Evolutionary conservation across 1,140 invertebrate species (phyloP).

Genomic region (Saccostrea echinata): DNA sequence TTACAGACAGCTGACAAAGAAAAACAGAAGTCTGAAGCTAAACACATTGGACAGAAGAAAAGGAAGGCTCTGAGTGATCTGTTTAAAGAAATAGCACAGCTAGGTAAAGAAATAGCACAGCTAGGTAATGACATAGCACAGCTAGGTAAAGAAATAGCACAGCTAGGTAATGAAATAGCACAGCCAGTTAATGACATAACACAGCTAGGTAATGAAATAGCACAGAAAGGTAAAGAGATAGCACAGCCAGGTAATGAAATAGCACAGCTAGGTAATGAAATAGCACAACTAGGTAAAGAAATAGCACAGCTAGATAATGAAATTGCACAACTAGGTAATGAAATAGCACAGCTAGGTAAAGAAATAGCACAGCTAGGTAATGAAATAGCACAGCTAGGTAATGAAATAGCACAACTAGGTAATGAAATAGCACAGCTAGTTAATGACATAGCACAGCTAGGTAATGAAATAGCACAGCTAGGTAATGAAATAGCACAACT

Average conservation of each 20-base stretch:
- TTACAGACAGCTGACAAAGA: slow-evolving; percentile 84
- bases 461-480: too few species aligned
- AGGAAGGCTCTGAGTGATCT: slow-evolving; percentile 90
- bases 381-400: not conserved
- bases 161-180: slow-evolving; percentile 80
- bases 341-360: slow-evolving; percentile 82
- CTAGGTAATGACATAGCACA: not conserved
- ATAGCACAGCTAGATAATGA: too few species aligned
- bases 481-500: too few species aligned
- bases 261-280: slow-evolving; percentile 79
- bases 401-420: too few species aligned
- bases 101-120: slow-evolving; percentile 69
- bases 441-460: too few species aligned
- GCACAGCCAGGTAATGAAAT: slow-evolving; percentile 80
- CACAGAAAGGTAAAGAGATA: too few species aligned
- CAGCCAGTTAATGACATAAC: slow-evolving; percentile 76
- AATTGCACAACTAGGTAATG: slow-evolving; percentile 58
- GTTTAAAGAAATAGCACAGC: slow-evolving; percentile 87
- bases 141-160: too few species aligned
- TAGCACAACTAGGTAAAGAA: not conserved
- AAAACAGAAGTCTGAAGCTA: slow-evolving; percentile 89
- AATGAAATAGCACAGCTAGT: too few species aligned
- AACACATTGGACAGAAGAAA: slow-evolving; percentile 89
- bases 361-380: not conserved
- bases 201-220: not conserved